phyloP scores from a whole-genome alignment of 2,797 vertebrate genomes.

The Alosa sapidissima region DNA sequence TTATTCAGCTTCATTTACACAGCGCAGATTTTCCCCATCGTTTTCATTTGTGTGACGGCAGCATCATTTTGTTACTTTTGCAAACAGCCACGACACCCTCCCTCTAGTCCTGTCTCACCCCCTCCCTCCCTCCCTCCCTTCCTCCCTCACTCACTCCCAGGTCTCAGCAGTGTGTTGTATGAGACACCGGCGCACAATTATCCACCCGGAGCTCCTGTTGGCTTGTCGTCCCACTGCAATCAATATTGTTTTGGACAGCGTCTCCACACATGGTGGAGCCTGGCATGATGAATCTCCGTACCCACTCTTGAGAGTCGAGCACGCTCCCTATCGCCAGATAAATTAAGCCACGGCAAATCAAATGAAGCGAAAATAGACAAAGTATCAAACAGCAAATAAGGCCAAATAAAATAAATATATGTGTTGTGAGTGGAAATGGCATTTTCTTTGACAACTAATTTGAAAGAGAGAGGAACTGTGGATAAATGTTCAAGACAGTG shows the following conservation, averaged over 20 bases:
- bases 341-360: not conserved
- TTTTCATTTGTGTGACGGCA: not conserved
- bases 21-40: not conserved
- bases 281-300: not conserved
- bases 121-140: not conserved
- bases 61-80: not conserved
- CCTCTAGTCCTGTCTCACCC: not conserved
- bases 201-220: not conserved
- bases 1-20: not conserved
- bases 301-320: not conserved
- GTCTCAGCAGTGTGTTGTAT: not conserved
- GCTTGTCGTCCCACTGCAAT: not conserved
- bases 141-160: not conserved
- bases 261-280: not conserved
- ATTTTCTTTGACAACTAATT: conserved; percentile 20
- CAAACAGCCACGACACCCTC: not conserved
- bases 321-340: not conserved
- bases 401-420: conserved; percentile 15
- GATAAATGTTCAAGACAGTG: not conserved
- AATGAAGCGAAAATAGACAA: conserved; percentile 10
- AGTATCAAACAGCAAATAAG: not conserved
- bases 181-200: conserved; percentile 16
- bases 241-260: conserved; percentile 13
- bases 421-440: not conserved
- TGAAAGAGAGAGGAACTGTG: not conserved